Conservation (phyloP, 2,888 invertebrate species). For the Polyommatus icarus region DNA sequence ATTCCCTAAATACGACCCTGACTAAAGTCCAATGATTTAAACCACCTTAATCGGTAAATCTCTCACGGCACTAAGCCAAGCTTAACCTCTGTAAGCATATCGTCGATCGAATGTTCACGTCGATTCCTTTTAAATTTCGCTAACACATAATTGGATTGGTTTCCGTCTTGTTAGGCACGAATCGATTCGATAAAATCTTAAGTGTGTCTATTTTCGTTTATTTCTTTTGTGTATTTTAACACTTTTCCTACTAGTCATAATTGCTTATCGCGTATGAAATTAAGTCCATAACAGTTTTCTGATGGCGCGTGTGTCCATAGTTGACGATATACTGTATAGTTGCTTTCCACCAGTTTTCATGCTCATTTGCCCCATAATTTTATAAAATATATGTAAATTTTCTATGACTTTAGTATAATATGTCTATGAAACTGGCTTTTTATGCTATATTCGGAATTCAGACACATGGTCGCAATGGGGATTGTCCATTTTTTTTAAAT, state of each 20-base stretch:
- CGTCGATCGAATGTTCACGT: slow-evolving; percentile 40
- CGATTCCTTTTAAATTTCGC: slow-evolving; percentile 46
- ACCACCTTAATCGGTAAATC: not conserved
- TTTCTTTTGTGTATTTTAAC: not conserved
- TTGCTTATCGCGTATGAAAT: too few species aligned
- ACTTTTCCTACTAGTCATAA: not conserved
- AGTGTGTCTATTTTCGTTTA: not conserved
- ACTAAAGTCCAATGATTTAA: slow-evolving; percentile 4
- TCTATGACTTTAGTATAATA: too few species aligned
- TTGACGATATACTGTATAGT: too few species aligned
- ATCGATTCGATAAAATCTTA: slow-evolving; percentile 43
- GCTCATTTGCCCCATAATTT: not conserved
- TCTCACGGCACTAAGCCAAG: slow-evolving; percentile 1
- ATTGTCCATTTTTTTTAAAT: too few species aligned
- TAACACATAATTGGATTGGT: slow-evolving; percentile 55
- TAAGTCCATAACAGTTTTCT: too few species aligned
- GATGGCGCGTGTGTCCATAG: too few species aligned
- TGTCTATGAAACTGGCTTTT: too few species aligned
- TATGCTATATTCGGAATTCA: too few species aligned
- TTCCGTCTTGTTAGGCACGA: slow-evolving; percentile 48
- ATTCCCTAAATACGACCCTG: not conserved
- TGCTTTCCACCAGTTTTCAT: too few species aligned
- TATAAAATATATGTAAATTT: not conserved
- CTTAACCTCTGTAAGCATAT: slow-evolving; percentile 38
- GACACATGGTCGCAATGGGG: too few species aligned